Percentiles rank a stretch among this genome's conserved stretches.
These are phyloP conservation scores for Monochamus alternatus DNA, from an alignment of 2,888 invertebrate genomes.

Conservation along the genomic window DNA sequence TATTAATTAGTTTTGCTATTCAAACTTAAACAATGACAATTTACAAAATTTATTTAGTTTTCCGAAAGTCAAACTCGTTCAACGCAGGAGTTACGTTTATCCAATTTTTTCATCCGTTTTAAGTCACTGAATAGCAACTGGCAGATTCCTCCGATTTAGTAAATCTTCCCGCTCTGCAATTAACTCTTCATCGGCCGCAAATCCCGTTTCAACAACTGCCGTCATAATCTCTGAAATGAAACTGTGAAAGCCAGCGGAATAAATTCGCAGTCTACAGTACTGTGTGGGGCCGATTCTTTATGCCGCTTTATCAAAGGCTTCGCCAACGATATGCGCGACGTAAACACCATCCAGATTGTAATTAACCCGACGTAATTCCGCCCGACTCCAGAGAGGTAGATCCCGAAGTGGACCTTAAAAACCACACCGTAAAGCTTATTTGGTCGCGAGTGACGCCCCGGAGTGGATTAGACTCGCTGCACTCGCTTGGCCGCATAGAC, in stretches of 20 bases:
- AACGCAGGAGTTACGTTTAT: too few relatives aligned
- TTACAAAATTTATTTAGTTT: too few relatives aligned
- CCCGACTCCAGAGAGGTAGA: constrained; percentile 57
- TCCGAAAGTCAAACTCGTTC: too few relatives aligned
- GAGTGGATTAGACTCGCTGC: constrained; percentile 40
- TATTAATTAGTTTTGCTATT: too few relatives aligned
- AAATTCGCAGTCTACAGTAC: constrained; percentile 37
- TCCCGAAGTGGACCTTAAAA: constrained; percentile 55
- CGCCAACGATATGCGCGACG: constrained; percentile 49
- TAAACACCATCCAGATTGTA: constrained; percentile 65
- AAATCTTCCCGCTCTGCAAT: not conserved
- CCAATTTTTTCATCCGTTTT: too few relatives aligned
- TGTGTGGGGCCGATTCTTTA: constrained; percentile 5
- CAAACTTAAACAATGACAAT: too few relatives aligned
- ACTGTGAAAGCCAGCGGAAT: constrained; percentile 22
- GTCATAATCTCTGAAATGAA: not conserved
- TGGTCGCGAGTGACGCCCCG: constrained; percentile 21
- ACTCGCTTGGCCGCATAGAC: constrained; percentile 40
- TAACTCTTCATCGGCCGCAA: not conserved
- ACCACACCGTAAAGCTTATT: constrained; percentile 45
- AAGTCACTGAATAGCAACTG: too few relatives aligned
- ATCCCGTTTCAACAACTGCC: not conserved
- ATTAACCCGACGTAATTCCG: constrained; percentile 65
- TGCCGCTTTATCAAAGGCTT: constrained; percentile 23
- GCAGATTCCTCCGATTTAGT: not conserved